These are phyloP conservation scores for Odocoileus virginianus DNA, from an alignment of 2,113 vertebrate species.

Conservation along the genomic window DNA sequence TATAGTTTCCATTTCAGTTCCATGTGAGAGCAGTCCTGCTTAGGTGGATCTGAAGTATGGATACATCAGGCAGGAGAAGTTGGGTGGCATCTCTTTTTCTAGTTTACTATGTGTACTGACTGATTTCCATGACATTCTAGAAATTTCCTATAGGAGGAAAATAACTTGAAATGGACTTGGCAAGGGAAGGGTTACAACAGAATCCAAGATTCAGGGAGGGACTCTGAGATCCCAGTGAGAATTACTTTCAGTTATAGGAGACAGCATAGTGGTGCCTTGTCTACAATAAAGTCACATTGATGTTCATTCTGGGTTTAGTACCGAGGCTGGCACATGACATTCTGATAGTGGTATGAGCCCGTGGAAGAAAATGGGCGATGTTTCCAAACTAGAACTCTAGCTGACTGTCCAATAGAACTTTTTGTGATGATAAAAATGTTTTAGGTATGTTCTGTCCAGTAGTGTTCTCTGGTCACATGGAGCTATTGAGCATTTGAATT, in stretches of 20 bases:
- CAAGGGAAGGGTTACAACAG: not conserved
- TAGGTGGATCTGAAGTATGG: not conserved
- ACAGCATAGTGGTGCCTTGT: not conserved
- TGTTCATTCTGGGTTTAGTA: not conserved
- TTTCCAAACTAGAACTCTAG: not conserved
- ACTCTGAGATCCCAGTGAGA: not conserved
- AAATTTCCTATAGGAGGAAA: conserved; percentile 3
- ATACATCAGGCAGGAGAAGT: not conserved
- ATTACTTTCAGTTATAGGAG: not conserved
- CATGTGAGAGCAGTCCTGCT: not conserved
- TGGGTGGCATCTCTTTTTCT: not conserved
- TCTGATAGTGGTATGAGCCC: not conserved
- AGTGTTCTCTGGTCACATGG: not conserved
- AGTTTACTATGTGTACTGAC: not conserved
- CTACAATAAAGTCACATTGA: not conserved
- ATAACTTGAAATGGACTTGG: not conserved
- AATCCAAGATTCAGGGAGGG: not conserved
- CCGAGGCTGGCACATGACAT: not conserved
- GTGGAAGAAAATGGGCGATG: not conserved
- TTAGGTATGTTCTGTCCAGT: not conserved
- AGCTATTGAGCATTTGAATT: not conserved
- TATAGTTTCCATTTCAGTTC: not conserved
- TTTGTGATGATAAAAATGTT: not conserved
- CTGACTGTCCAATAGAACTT: not conserved
- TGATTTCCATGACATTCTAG: conserved; percentile 14